These are phyloP conservation scores for Acholoe squamosa DNA, from an alignment of 2,888 invertebrate species.

Conservation along the genomic window DNA sequence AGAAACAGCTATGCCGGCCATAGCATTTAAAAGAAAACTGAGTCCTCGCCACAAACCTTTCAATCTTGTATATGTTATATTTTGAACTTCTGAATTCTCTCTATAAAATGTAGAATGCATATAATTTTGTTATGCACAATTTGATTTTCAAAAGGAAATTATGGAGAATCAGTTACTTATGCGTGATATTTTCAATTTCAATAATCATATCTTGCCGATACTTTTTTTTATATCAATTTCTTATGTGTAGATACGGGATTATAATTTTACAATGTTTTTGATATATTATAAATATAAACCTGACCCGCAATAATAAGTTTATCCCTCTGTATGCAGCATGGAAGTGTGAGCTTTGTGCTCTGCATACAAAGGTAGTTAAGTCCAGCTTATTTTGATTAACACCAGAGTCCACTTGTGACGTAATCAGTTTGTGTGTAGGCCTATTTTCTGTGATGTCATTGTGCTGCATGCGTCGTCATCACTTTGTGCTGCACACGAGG, in stretches of 20 bases:
- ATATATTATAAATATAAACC: neutral
- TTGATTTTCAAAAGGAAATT: neutral
- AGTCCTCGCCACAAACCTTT: too few relatives aligned
- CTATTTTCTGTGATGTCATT: neutral
- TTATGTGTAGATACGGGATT: slow-evolving; percentile 20
- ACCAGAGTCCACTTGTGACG: slow-evolving; percentile 35
- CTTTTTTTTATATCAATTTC: slow-evolving; percentile 14
- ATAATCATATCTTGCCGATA: neutral
- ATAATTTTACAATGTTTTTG: neutral
- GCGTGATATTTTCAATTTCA: neutral
- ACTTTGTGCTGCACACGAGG: neutral
- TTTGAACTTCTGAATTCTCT: slow-evolving; percentile 26
- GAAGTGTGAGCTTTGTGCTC: slow-evolving; percentile 62
- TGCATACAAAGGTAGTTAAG: slow-evolving; percentile 61
- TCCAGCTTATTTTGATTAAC: slow-evolving; percentile 53
- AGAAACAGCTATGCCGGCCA: too few relatives aligned
- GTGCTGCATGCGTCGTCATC: slow-evolving; percentile 32
- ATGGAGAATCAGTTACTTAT: neutral
- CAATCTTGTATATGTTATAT: neutral
- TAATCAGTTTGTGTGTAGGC: slow-evolving; percentile 1
- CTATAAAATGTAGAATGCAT: neutral
- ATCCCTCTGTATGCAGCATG: slow-evolving; percentile 61
- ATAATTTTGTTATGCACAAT: neutral
- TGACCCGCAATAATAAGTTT: slow-evolving; percentile 45
- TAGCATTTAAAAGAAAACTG: too few relatives aligned